phyloP scores from a whole-genome alignment of 2,797 vertebrate species.

The Telmatherina bonti region DNA sequence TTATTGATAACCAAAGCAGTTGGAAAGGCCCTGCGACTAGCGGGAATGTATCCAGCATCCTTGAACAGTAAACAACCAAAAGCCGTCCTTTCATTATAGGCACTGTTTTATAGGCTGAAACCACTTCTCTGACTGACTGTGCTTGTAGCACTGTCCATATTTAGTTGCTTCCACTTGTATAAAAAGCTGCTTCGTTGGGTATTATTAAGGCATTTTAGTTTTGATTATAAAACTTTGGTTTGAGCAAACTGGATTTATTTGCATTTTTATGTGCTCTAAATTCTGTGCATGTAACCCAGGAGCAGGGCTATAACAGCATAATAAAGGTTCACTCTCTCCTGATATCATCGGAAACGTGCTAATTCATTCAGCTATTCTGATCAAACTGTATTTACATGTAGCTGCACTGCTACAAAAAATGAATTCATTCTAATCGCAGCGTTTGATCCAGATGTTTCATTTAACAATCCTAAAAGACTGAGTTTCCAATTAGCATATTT shows the following conservation, averaged over 20 bases:
- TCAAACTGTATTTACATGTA: constrained; percentile 14
- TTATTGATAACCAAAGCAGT: too few relatives aligned
- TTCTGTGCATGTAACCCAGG: neutral
- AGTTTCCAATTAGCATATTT: constrained; percentile 22
- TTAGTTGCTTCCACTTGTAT: neutral
- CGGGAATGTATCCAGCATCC: too few relatives aligned
- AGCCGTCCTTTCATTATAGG: too few relatives aligned
- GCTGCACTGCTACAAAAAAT: constrained; percentile 25
- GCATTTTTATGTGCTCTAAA: neutral
- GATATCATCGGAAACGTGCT: neutral
- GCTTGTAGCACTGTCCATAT: too few relatives aligned
- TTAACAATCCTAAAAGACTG: constrained; percentile 38
- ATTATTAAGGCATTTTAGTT: neutral
- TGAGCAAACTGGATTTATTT: neutral
- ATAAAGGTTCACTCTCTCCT: neutral
- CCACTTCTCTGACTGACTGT: too few relatives aligned
- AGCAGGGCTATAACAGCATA: neutral
- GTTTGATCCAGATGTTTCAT: constrained; percentile 49
- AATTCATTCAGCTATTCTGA: constrained; percentile 20
- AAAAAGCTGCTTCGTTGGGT: neutral
- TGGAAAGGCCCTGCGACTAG: too few relatives aligned
- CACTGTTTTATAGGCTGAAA: too few relatives aligned
- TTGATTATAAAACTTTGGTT: too few relatives aligned
- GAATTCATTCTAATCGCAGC: constrained; percentile 30
- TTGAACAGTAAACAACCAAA: too few relatives aligned